Evolutionary conservation across 1,140 invertebrate species (phyloP).

Genomic region (Geopemphigus sp.): DNA sequence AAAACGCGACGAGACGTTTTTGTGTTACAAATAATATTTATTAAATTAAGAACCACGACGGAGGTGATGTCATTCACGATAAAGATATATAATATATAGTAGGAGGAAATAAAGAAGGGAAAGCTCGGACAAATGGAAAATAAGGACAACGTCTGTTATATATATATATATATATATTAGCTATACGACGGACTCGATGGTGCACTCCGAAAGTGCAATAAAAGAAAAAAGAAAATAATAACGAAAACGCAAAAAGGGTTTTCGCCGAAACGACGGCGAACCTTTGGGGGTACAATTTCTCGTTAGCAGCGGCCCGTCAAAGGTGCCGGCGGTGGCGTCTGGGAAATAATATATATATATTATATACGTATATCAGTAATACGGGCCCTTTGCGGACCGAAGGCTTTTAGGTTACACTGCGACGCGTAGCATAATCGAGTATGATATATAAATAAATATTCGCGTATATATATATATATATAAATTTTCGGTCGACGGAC

Average conservation of each 20-base stretch:
- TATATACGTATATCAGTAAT: constrained; percentile 16
- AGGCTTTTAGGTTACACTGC: background rate
- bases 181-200: background rate
- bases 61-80: background rate
- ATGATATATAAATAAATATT: no score
- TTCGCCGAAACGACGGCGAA: background rate
- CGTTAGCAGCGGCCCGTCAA: constrained; percentile 31
- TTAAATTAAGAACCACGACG: background rate
- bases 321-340: background rate
- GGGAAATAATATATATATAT: constrained; percentile 29
- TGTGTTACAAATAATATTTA: background rate
- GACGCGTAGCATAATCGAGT: no score
- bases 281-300: constrained; percentile 34
- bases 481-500: background rate
- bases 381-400: constrained; percentile 18
- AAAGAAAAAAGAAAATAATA: background rate
- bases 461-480: no score
- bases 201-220: background rate
- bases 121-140: background rate
- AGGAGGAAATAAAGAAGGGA: background rate
- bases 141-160: background rate
- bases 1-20: no score
- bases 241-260: background rate
- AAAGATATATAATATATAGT: background rate
- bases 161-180: background rate